phyloP scores from a whole-genome alignment of 2,888 invertebrate genomes.

The Ormyrus nitidulus region DNA sequence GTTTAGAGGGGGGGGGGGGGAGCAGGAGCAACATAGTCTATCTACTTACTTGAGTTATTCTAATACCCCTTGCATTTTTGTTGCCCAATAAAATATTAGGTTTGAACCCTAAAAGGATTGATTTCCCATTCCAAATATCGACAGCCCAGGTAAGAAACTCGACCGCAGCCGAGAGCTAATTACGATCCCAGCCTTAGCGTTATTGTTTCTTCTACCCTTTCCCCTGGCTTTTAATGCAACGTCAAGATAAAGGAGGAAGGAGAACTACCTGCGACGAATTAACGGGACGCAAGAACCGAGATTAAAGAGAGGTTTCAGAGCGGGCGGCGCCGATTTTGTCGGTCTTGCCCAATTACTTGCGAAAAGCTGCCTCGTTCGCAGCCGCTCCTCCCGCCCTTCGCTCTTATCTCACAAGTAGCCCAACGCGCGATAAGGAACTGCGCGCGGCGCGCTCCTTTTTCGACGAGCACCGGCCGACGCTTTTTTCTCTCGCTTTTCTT shows the following conservation, averaged over 20 bases:
- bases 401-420: constrained; percentile 42
- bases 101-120: too few relatives aligned
- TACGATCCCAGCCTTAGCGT: constrained; percentile 43
- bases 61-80: too few relatives aligned
- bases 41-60: too few relatives aligned
- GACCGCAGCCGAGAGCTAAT: constrained; percentile 23
- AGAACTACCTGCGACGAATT: constrained; percentile 66
- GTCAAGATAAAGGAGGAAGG: constrained; percentile 55
- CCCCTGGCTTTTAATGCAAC: constrained; percentile 51
- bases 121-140: neutral
- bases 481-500: neutral
- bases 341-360: constrained; percentile 49
- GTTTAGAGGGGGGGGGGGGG: too few relatives aligned
- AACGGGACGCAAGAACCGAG: constrained; percentile 61
- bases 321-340: constrained; percentile 38
- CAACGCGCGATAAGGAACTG: constrained; percentile 45
- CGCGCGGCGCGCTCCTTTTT: constrained; percentile 16
- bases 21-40: too few relatives aligned
- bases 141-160: neutral
- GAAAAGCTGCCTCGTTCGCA: constrained; percentile 33
- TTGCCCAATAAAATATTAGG: too few relatives aligned
- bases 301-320: constrained; percentile 63
- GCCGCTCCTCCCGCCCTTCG: neutral
- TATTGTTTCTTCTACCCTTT: constrained; percentile 10
- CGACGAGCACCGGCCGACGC: neutral